Evolutionary conservation across 2,113 vertebrate species (phyloP), one percentile per base, ranked within the genome.

Genomic region (Bos indicus): DNA sequence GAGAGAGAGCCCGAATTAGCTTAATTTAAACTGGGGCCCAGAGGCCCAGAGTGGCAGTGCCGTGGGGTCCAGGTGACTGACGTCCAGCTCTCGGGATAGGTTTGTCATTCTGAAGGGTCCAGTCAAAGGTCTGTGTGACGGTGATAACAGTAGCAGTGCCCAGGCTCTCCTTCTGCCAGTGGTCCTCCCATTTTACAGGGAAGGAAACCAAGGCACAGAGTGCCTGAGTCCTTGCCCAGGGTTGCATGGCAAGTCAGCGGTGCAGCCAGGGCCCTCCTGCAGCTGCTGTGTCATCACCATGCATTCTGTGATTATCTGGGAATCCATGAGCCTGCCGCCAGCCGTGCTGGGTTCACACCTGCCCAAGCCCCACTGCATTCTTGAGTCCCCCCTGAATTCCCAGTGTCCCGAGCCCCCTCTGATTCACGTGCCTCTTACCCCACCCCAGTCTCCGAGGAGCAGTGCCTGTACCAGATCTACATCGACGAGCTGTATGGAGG

Each of bases 381-480:
- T 40, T 10, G 14, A 51, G 52, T 51, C 1, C 12, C 30, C 30
- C 9, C 33, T 3, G 16, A 4, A 8, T 23, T 28, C 48, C 48
- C n/a, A 12, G 17, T 36, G n/a, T 36, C 16, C 40, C 81, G 12
- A 15, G 5, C 8, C 46, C 1, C 2, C 80, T 21, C 33, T 52
- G 67, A 92, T 90, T 59, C 0, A 0, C 0, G 1, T 33, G 7
- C 51, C 17, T 80, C 43, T 93, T 5, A 7, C 77, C 15, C 48
- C 26, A n/a, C 74, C 43, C 1, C 98, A 99, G 99, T 99, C 99
- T 99, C 99, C 0, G 99, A 99, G 98, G 99, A 99, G 97, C 99
- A 99, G 98, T 99, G 99, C 95, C 99, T 99, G 89, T 99, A 99
- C 98, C 99, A 99, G 98, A 99, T 99, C 97, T 99, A 99, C 93